Evolutionary conservation across 2,797 vertebrate species (phyloP).

Genomic region (Coregonus ussuriensis): DNA sequence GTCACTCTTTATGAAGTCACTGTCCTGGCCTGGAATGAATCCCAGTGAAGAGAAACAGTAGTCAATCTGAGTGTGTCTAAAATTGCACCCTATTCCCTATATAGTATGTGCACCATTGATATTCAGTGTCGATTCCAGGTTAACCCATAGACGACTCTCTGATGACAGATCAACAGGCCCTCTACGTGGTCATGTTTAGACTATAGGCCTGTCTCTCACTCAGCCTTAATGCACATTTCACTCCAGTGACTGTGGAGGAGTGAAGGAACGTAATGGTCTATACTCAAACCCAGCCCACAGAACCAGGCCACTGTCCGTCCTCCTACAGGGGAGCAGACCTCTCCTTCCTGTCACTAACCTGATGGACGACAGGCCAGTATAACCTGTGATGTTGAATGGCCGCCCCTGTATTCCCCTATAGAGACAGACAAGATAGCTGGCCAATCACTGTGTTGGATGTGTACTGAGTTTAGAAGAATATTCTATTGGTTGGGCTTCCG

Average conservation of each 20-base stretch:
- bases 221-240: not conserved
- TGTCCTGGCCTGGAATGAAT: too few relatives aligned
- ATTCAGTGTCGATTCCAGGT: too few relatives aligned
- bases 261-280: not conserved
- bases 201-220: conserved; percentile 11
- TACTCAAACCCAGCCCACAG: not conserved
- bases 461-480: not conserved
- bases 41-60: too few relatives aligned
- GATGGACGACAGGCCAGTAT: conserved; percentile 67
- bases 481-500: conserved; percentile 64
- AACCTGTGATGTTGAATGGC: conserved; percentile 62
- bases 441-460: too few relatives aligned
- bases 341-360: conserved; percentile 51
- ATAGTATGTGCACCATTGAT: too few relatives aligned
- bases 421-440: too few relatives aligned
- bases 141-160: not conserved
- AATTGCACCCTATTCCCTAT: too few relatives aligned
- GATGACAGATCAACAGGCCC: not conserved
- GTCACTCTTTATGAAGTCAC: too few relatives aligned
- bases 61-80: too few relatives aligned
- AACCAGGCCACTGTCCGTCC: too few relatives aligned
- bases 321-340: not conserved
- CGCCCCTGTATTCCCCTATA: conserved; percentile 40
- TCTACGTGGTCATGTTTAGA: conserved; percentile 21
- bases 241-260: not conserved